phyloP scores from a whole-genome alignment of 2,888 invertebrate species.

The Caenorhabditis afra region DNA sequence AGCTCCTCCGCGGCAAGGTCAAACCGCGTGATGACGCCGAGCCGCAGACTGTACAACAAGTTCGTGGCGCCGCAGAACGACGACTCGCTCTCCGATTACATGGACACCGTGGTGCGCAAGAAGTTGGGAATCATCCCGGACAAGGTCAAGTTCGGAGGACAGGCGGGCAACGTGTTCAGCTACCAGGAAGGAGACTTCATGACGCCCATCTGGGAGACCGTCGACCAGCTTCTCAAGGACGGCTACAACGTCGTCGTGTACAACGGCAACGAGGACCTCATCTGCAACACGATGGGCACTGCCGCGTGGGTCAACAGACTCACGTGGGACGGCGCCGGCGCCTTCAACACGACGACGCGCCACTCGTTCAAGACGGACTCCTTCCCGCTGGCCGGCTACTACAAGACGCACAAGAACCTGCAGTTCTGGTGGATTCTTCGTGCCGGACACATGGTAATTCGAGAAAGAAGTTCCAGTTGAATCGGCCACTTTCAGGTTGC shows the following conservation, averaged over 20 bases:
- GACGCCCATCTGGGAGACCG: conserved; percentile 87
- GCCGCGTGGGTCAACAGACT: conserved; percentile 87
- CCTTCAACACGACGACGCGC: conserved; percentile 83
- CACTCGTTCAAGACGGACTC: conserved; percentile 62
- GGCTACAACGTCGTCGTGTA: conserved; percentile 86
- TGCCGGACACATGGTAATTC: conserved; percentile 86
- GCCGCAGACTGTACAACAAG: conserved; percentile 61
- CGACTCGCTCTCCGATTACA: conserved; percentile 82
- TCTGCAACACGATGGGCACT: conserved; percentile 89
- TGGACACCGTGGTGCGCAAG: conserved; percentile 85
- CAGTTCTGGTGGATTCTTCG: conserved; percentile 88
- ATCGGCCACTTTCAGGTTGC: conserved; percentile 59
- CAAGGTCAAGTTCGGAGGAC: conserved; percentile 85
- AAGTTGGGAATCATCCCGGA: conserved; percentile 85
- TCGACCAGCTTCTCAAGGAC: conserved; percentile 66
- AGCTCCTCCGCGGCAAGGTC: conserved; percentile 38
- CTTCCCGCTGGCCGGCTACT: conserved; percentile 70
- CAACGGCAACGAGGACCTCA: conserved; percentile 89
- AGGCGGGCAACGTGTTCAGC: conserved; percentile 84
- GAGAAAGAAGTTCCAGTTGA: background rate
- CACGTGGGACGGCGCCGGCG: conserved; percentile 84
- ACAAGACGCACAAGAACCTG: conserved; percentile 84
- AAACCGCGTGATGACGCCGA: conserved; percentile 32
- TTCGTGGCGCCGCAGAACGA: conserved; percentile 70
- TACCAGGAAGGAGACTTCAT: conserved; percentile 86